Conservation (phyloP, 2,888 invertebrate genomes). For the Zeuzera pyrina region DNA sequence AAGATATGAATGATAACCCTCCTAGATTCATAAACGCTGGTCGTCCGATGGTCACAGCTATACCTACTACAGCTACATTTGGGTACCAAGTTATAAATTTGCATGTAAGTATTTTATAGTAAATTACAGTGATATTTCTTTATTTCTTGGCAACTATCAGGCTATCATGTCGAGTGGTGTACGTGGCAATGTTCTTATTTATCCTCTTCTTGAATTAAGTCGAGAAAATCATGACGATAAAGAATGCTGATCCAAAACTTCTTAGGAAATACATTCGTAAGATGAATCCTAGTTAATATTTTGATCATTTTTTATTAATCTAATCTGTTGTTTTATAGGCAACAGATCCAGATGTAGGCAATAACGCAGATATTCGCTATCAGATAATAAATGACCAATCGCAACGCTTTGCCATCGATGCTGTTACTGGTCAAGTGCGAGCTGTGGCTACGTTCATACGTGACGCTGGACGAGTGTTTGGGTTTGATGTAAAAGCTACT, state of each 20-base stretch:
- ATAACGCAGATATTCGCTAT: constrained; percentile 86
- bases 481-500: constrained; percentile 91
- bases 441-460: constrained; percentile 78
- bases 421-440: constrained; percentile 82
- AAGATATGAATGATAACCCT: constrained; percentile 87
- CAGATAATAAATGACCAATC: constrained; percentile 85
- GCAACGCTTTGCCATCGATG: constrained; percentile 83
- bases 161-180: too few species aligned
- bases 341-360: constrained; percentile 80
- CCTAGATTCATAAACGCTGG: constrained; percentile 84
- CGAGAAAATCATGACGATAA: too few species aligned
- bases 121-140: too few species aligned
- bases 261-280: neutral
- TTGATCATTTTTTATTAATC: neutral
- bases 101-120: constrained; percentile 71
- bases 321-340: constrained; percentile 61
- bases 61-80: constrained; percentile 85
- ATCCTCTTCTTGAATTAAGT: too few species aligned
- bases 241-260: neutral
- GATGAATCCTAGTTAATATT: neutral
- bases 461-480: constrained; percentile 84
- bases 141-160: too few species aligned
- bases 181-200: too few species aligned
- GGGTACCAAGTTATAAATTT: constrained; percentile 86
- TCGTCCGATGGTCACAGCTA: constrained; percentile 85